Percentiles rank a stretch among this genome's conserved stretches.
Evolutionary conservation across 2,888 invertebrate species (phyloP).

Genomic region (Drosophila mulleri): DNA sequence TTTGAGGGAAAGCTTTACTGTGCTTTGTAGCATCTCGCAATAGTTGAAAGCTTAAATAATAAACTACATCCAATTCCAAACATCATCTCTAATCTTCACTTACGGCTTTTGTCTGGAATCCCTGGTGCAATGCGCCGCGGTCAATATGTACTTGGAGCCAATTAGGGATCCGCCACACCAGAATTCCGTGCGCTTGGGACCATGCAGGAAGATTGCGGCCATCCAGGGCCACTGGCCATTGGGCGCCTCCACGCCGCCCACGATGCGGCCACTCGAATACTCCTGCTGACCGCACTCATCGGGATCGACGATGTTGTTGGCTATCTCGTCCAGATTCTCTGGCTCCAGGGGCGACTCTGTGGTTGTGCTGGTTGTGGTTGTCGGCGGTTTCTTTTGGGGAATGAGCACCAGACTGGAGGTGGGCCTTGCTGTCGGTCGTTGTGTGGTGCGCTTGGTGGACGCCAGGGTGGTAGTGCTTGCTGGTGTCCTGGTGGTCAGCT

Average conservation of each 20-base stretch:
- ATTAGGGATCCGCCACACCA: slow-evolving; percentile 97
- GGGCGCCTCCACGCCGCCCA: slow-evolving; percentile 94
- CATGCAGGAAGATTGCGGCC: slow-evolving; percentile 96
- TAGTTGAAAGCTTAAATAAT: background rate
- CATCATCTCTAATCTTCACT: slow-evolving; percentile 75
- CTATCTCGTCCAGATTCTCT: slow-evolving; percentile 73
- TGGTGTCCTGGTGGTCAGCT: slow-evolving; percentile 77
- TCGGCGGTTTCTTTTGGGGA: slow-evolving; percentile 84
- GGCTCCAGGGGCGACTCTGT: slow-evolving; percentile 82
- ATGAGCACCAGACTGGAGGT: slow-evolving; percentile 78
- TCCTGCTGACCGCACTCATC: slow-evolving; percentile 93
- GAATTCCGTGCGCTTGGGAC: slow-evolving; percentile 93
- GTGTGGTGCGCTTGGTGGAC: slow-evolving; percentile 82
- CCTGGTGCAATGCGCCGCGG: slow-evolving; percentile 97
- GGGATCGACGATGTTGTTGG: slow-evolving; percentile 82
- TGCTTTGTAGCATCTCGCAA: too few species aligned
- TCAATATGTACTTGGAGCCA: slow-evolving; percentile 90
- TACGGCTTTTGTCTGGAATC: slow-evolving; percentile 95
- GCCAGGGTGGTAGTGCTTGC: slow-evolving; percentile 75
- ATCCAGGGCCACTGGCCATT: slow-evolving; percentile 98
- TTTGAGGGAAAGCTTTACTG: too few species aligned
- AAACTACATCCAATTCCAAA: background rate
- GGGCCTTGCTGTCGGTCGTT: slow-evolving; percentile 57
- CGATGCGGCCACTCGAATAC: slow-evolving; percentile 93
- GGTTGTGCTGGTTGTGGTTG: slow-evolving; percentile 86